Conservation (phyloP, 2,888 invertebrate genomes). For the Rugalucina vietnamica region DNA sequence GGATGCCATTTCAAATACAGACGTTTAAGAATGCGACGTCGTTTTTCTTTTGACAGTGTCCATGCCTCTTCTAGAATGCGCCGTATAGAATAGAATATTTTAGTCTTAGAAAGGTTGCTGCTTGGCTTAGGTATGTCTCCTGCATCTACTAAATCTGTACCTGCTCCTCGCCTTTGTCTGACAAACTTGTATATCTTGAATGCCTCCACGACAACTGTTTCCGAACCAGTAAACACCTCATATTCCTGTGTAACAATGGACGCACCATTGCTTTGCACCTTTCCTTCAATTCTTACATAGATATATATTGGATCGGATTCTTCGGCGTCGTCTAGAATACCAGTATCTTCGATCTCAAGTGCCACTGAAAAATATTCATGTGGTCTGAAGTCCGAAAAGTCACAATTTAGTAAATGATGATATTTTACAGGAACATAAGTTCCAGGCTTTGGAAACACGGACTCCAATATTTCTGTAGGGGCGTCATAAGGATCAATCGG, state of each 20-base stretch:
- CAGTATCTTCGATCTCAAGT: slow-evolving; percentile 35
- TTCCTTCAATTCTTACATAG: slow-evolving; percentile 39
- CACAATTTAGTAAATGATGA: slow-evolving; percentile 54
- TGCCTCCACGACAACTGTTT: not conserved
- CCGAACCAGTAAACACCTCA: not conserved
- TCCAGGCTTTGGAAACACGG: slow-evolving; percentile 51
- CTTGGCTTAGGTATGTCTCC: too few relatives aligned
- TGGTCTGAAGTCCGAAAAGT: slow-evolving; percentile 38
- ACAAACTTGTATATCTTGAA: not conserved
- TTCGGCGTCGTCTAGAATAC: not conserved
- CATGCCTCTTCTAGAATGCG: slow-evolving; percentile 31
- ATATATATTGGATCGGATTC: slow-evolving; percentile 27
- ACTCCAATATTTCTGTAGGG: not conserved
- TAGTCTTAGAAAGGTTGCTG: too few relatives aligned
- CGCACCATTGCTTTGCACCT: not conserved
- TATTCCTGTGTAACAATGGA: not conserved
- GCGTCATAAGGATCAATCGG: slow-evolving; percentile 12
- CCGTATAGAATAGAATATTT: not conserved
- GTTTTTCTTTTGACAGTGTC: slow-evolving; percentile 37
- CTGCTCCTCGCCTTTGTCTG: too few relatives aligned
- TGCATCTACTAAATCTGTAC: too few relatives aligned
- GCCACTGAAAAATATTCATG: slow-evolving; percentile 50
- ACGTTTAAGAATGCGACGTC: slow-evolving; percentile 49
- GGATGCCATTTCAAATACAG: slow-evolving; percentile 62
- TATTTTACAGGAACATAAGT: slow-evolving; percentile 49